Conservation (phyloP, 2,113 vertebrate genomes). For the Cyprinodon variegatus region DNA sequence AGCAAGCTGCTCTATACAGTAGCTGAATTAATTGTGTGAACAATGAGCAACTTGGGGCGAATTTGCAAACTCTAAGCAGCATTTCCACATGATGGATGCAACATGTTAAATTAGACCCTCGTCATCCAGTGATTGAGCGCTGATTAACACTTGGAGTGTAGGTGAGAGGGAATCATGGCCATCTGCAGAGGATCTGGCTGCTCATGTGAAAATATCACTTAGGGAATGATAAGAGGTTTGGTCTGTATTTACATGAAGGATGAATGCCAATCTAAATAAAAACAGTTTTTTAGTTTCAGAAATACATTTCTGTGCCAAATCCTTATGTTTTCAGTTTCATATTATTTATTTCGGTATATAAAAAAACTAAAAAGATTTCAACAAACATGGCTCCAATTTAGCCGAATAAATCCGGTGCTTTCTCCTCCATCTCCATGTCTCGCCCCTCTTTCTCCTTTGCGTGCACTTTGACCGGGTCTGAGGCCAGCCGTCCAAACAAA, state of each 20-base stretch:
- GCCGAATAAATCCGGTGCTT: conserved; percentile 39
- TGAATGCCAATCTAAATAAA: not conserved
- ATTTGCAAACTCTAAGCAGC: conserved; percentile 16
- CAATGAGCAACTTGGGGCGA: conserved; percentile 29
- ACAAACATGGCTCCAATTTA: too few relatives aligned
- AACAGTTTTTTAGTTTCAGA: too few relatives aligned
- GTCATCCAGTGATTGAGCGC: conserved; percentile 17
- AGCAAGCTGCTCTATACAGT: conserved; percentile 32
- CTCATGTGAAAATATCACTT: conserved; percentile 36
- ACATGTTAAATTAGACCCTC: conserved; percentile 26
- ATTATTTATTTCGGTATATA: too few relatives aligned
- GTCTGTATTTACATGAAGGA: conserved; percentile 29
- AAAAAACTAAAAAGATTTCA: too few relatives aligned
- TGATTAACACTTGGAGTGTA: conserved; percentile 31
- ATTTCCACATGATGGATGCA: conserved; percentile 17
- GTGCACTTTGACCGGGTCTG: conserved; percentile 63
- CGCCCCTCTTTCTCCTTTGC: conserved; percentile 42
- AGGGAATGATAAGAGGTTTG: conserved; percentile 4
- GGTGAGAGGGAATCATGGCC: conserved; percentile 11
- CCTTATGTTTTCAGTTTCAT: too few relatives aligned
- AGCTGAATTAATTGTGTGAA: conserved; percentile 38
- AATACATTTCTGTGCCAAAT: too few relatives aligned
- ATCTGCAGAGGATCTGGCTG: conserved; percentile 32
- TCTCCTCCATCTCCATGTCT: conserved; percentile 46
- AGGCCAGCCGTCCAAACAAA: conserved; percentile 69